These are phyloP conservation scores for Notiomystis cincta DNA, from an alignment of 2,113 vertebrate genomes.

Conservation along the genomic window DNA sequence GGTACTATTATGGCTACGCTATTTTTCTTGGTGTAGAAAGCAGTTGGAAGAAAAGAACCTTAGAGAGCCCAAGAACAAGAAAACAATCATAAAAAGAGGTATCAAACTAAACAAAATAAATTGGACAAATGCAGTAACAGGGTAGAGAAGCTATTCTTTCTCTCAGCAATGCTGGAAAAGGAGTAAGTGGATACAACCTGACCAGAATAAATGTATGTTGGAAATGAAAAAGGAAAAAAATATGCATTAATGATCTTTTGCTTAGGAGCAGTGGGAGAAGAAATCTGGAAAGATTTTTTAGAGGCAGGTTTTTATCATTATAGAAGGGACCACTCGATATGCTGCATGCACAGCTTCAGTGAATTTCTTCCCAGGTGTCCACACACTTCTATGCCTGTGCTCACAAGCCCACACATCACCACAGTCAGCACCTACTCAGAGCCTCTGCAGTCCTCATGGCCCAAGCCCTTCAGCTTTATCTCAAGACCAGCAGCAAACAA, in stretches of 20 bases:
- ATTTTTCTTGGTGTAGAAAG: not conserved
- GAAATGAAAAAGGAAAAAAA: not conserved
- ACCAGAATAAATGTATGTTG: not conserved
- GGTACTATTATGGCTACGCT: not conserved
- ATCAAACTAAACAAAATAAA: not conserved
- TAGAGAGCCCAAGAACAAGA: not conserved
- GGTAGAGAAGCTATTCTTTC: not conserved
- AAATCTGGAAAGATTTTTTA: not conserved
- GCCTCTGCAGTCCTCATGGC: not conserved
- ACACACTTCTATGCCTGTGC: not conserved
- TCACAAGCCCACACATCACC: not conserved
- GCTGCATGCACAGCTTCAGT: not conserved
- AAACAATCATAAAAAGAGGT: not conserved
- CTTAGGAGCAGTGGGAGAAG: not conserved
- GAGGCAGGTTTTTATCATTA: not conserved
- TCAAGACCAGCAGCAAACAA: not conserved
- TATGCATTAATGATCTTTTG: not conserved
- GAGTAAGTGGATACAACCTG: not conserved
- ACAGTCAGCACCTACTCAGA: not conserved
- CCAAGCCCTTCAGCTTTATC: not conserved
- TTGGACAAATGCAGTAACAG: not conserved
- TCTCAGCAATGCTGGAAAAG: not conserved
- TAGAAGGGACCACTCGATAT: not conserved
- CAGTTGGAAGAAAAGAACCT: not conserved
- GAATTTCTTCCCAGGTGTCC: not conserved